A percentile compares a stretch with the other conserved stretches of the same genome.
These are phyloP conservation scores for Palaemon carinicauda DNA, from an alignment of 1,140 invertebrate species.

Conservation along the genomic window DNA sequence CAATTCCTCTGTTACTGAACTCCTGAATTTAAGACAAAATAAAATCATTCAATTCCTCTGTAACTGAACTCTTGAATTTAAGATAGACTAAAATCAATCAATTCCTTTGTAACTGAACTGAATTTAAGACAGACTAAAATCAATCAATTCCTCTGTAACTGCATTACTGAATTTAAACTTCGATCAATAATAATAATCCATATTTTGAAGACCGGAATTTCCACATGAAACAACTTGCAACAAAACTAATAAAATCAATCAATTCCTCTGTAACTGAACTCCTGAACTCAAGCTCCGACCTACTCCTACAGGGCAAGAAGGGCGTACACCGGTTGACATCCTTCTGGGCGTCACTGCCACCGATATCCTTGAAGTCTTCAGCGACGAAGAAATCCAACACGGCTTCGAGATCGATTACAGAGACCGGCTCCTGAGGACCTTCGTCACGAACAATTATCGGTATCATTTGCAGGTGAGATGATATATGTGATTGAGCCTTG, in stretches of 20 bases:
- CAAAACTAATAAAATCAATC: too few relatives aligned
- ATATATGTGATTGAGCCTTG: too few relatives aligned
- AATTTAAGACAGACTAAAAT: too few relatives aligned
- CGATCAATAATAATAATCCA: too few relatives aligned
- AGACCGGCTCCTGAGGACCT: slow-evolving; percentile 90
- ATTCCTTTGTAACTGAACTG: too few relatives aligned
- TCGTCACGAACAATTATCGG: slow-evolving; percentile 89
- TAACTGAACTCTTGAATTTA: too few relatives aligned
- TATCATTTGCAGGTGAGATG: slow-evolving; percentile 84
- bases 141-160: neutral
- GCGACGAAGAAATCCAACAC: slow-evolving; percentile 75
- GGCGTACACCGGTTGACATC: slow-evolving; percentile 73
- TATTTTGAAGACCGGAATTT: too few relatives aligned
- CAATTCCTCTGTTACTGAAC: too few relatives aligned
- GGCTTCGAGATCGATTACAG: slow-evolving; percentile 91
- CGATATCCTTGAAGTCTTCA: slow-evolving; percentile 68
- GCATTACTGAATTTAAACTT: slow-evolving; percentile 64
- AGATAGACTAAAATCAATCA: too few relatives aligned
- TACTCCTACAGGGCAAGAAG: slow-evolving; percentile 35
- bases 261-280: neutral
- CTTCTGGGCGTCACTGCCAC: slow-evolving; percentile 70
- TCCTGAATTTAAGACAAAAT: too few relatives aligned
- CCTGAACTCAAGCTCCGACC: slow-evolving; percentile 64
- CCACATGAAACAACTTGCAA: too few relatives aligned
- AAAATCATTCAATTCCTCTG: too few relatives aligned